Percentiles rank a stretch among this genome's conserved stretches.
These are phyloP conservation scores for Chlorops oryzae DNA, from an alignment of 1,140 invertebrate genomes.

Conservation along the genomic window DNA sequence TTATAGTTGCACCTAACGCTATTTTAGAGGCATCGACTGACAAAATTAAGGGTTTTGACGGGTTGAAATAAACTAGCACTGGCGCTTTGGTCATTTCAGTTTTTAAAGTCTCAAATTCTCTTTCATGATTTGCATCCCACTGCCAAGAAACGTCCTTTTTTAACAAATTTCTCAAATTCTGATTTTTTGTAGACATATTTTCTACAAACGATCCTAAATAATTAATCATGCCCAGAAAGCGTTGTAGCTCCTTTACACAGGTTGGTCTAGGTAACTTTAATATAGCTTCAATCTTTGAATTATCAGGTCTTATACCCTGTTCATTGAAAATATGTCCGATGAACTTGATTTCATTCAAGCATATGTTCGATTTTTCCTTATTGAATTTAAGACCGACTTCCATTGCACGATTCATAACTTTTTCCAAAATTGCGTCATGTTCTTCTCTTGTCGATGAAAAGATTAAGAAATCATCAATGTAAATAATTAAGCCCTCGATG, in stretches of 20 bases:
- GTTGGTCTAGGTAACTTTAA: slow-evolving; percentile 22
- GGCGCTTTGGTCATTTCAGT: slow-evolving; percentile 25
- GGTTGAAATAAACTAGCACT: slow-evolving; percentile 36
- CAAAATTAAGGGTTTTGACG: slow-evolving; percentile 27
- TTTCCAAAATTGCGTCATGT: slow-evolving; percentile 29
- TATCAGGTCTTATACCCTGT: background rate
- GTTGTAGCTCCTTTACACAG: slow-evolving; percentile 30
- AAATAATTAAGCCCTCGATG: slow-evolving; percentile 36
- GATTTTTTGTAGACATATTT: slow-evolving; percentile 26
- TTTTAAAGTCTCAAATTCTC: slow-evolving; percentile 23
- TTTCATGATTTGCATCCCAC: background rate
- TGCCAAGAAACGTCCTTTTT: slow-evolving; percentile 6
- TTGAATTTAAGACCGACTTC: slow-evolving; percentile 14
- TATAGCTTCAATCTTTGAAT: slow-evolving; percentile 26
- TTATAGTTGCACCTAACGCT: slow-evolving; percentile 33
- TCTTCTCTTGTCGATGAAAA: slow-evolving; percentile 16
- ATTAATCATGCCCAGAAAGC: slow-evolving; percentile 31
- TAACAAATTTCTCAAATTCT: slow-evolving; percentile 8
- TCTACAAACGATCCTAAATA: slow-evolving; percentile 28
- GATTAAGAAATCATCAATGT: slow-evolving; percentile 44
- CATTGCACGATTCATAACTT: slow-evolving; percentile 27
- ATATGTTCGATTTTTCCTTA: slow-evolving; percentile 15
- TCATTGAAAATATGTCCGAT: slow-evolving; percentile 26
- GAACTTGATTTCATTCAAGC: slow-evolving; percentile 33
- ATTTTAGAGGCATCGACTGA: slow-evolving; percentile 36